Percentiles rank a stretch among this genome's conserved stretches.
These are phyloP conservation scores for Tinea trinotella DNA, from an alignment of 2,888 invertebrate species.

Conservation along the genomic window DNA sequence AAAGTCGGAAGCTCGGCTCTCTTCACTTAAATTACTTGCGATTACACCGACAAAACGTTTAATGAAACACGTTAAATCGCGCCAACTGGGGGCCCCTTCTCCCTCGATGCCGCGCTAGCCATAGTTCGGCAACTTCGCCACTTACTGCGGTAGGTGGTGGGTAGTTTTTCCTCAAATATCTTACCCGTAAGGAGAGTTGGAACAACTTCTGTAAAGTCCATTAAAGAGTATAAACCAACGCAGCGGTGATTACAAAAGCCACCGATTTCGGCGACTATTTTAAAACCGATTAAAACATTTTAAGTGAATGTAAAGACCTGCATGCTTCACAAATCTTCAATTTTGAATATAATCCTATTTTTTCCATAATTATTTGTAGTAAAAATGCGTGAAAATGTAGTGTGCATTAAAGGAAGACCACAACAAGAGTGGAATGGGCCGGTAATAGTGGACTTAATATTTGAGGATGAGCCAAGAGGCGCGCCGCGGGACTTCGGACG, in stretches of 20 bases:
- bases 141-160: conserved; percentile 59
- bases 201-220: conserved; percentile 69
- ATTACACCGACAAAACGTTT: conserved; percentile 72
- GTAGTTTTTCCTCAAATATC: conserved; percentile 71
- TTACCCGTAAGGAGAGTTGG: conserved; percentile 68
- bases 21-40: conserved; percentile 72
- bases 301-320: conserved; percentile 23
- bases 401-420: conserved; percentile 10
- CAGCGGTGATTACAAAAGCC: conserved; percentile 63
- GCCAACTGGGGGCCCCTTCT: conserved; percentile 50
- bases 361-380: conserved; percentile 37
- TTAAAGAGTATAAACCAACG: conserved; percentile 67
- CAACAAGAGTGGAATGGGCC: conserved; percentile 24
- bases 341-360: neutral
- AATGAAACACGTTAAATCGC: conserved; percentile 71
- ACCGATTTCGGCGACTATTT: conserved; percentile 60
- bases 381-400: neutral
- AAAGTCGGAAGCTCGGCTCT: conserved; percentile 70
- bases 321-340: neutral
- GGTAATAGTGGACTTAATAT: conserved; percentile 59
- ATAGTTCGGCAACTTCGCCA: conserved; percentile 61
- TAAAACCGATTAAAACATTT: conserved; percentile 55
- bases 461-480: conserved; percentile 40
- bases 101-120: conserved; percentile 35
- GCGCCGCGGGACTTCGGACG: conserved; percentile 18